These are phyloP conservation scores for Zygogramma bicolorata DNA, from an alignment of 2,888 invertebrate species.

Conservation along the genomic window DNA sequence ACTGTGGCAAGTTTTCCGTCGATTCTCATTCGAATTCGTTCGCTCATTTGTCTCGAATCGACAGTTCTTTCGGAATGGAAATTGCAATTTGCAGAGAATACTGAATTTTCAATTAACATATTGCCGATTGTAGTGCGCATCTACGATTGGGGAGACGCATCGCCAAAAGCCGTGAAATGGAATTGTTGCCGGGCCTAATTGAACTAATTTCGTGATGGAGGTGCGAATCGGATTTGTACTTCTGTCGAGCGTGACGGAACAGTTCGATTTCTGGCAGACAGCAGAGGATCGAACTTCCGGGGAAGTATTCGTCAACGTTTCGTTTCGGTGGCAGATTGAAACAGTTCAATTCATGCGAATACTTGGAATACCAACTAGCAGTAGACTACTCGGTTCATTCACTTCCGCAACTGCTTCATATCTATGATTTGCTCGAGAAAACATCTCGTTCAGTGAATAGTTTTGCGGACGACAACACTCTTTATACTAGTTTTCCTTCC, in stretches of 20 bases:
- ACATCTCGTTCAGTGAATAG: too few species aligned
- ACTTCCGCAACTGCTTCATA: too few species aligned
- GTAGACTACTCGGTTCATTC: too few species aligned
- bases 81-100: conserved; percentile 4
- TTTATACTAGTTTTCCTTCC: too few species aligned
- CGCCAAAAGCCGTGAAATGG: conserved; percentile 13
- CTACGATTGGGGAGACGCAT: neutral
- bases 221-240: neutral
- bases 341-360: too few species aligned
- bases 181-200: conserved; percentile 1
- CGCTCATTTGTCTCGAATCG: conserved; percentile 1
- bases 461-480: too few species aligned
- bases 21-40: neutral
- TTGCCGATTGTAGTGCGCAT: conserved; percentile 12
- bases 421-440: too few species aligned
- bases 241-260: neutral
- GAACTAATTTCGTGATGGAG: neutral
- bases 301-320: too few species aligned
- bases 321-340: too few species aligned
- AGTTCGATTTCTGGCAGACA: neutral
- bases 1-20: neutral
- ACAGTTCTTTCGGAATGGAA: conserved; percentile 3
- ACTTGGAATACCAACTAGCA: too few species aligned
- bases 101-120: neutral
- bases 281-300: neutral